A percentile compares a stretch with the other conserved stretches of the same genome.
Conservation (phyloP, 2,888 invertebrate genomes). For the Mythimna pallens region DNA sequence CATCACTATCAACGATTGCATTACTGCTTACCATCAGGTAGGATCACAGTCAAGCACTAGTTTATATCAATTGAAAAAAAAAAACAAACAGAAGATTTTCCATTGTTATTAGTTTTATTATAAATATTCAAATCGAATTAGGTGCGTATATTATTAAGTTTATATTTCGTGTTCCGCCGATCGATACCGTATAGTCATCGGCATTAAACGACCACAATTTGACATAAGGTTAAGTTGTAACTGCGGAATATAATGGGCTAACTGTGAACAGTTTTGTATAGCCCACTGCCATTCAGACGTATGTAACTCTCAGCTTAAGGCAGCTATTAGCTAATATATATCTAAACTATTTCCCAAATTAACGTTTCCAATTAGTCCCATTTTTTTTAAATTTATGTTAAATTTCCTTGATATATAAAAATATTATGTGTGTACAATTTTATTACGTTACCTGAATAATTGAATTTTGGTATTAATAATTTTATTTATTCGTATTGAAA, state of each 20-base stretch:
- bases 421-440: conserved; percentile 16
- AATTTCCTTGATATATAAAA: conserved; percentile 9
- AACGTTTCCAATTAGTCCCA: conserved; percentile 3
- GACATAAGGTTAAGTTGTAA: neutral
- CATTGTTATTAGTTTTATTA: neutral
- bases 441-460: conserved; percentile 13
- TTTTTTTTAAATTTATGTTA: neutral
- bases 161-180: neutral
- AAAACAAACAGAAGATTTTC: no score
- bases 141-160: neutral
- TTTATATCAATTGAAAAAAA: no score
- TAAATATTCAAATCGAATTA: neutral
- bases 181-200: neutral
- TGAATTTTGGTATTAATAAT: neutral
- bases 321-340: conserved; percentile 7
- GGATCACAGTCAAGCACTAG: no score
- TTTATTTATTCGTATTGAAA: conserved; percentile 4
- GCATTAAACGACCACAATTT: neutral
- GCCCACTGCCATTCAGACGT: neutral
- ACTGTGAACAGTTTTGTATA: no score
- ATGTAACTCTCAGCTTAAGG: neutral
- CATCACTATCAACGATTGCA: no score
- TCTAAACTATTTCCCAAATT: neutral
- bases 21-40: no score
- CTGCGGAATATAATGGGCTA: no score